Evolutionary conservation across 2,888 invertebrate species (phyloP), one percentile per base, ranked within the genome.

Genomic region (Synanthedon tipuliformis): DNA sequence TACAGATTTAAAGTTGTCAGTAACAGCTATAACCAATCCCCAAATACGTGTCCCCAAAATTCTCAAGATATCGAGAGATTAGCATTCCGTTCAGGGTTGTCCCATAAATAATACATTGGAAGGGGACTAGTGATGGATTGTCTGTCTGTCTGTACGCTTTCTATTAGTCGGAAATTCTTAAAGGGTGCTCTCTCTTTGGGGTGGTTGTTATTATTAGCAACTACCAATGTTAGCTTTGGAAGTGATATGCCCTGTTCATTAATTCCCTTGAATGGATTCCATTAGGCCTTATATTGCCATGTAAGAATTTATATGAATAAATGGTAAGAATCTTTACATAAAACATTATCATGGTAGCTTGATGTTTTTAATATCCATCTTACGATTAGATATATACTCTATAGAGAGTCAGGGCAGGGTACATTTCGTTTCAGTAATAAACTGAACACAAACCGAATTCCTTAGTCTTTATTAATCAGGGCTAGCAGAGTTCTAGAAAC

Each of bases 41-140:
- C 45, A 45, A 34, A 45, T 45, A 67, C 64, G 69, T 73, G 78
- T 81, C 66, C 82, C 77, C 53, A 68, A 80, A 84, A 81, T 82
- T 82, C 78, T 84, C 75, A 79, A 84, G 86, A 87, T 86, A 87
- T 86, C 85, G 86, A 85, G 86, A 85, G 86, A 86, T 87, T 86
- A 87, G 83, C 84, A 77, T 75, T 75, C 13, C 49, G 73, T 68
- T 71, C 62, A 72, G 73, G 75, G 72, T 78, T 81, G 83, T 80
- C 79, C 85, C 73, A 85, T 86, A 86, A 86, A 86, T 86, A 86
- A 86, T 85, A 85, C 85, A 86, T 85, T 70, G 83, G 73, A 72
- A 75, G 78, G 83, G 84, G 78, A 61, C 63, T 61, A 51, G 80
- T 87, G 86, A 87, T 87, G 83, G 86, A 87, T 87, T 73, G 82